Base-by-base conservation (phyloP, 2,797 vertebrate species). In the Mormyrops boulengeri region DNA sequence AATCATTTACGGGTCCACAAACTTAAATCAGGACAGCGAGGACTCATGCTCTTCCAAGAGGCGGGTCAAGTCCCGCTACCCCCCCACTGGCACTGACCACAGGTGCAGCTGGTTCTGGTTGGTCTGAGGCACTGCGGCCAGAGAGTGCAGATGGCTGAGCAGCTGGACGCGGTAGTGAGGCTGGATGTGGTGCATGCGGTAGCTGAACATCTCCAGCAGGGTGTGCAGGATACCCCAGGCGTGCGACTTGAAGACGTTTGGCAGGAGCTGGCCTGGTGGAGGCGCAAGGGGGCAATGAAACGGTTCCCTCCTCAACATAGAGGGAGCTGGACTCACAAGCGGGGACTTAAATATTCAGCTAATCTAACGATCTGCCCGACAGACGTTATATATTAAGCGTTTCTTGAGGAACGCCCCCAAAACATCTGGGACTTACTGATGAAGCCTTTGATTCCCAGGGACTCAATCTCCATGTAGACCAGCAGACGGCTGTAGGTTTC, bases 391-490 rank as follows among this genome's bases (percentile, higher is more conserved):
- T 9, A 8, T 2, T 49, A 50, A 50, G n/a, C 8, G 82, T 50
- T 50, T 14, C 19, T 26, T 50, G 4, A 9, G 41, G 19, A 26
- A 85, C 19, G 8, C n/a, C 82, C 17, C 41, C 1, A 7, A 85
- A 5, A 44, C 73, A 80, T 6, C 47, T n/a, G 41, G 82, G 8
- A 95, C 98, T 98, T 94, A 99, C 99, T 99, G 94, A 99, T 99
- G 93, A 99, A 99, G 92, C 98, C 99, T 96, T 99, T 99, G 95
- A 99, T 99, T 93, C 99, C 99, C 94, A 99, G 94, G 19, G 98
- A 99, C 91, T 99, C 99, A 69, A 99, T 99, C 96, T 99, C 99
- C 99, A 99, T 99, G 90, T 99, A 99, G 93, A 99, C 99, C 95
- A 99, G 91, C 91, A 99, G 95, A 77, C 98, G 96, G 94, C 99